These are phyloP conservation scores for Neoniphon sammara DNA, from an alignment of 2,797 vertebrate genomes.

Conservation along the genomic window DNA sequence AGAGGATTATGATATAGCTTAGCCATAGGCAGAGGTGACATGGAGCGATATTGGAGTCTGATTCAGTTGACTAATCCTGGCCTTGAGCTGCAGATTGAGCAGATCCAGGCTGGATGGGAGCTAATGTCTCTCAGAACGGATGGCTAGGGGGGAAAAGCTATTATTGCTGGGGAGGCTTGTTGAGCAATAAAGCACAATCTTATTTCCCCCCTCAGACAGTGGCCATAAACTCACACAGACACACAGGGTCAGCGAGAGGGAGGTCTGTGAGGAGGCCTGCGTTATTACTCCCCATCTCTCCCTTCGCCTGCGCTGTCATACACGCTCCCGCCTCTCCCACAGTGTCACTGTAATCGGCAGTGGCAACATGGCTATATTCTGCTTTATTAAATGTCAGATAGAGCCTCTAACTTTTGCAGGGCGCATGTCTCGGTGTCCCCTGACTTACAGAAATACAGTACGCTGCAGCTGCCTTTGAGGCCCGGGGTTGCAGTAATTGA, in stretches of 20 bases:
- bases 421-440: conserved; percentile 25
- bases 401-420: conserved; percentile 38
- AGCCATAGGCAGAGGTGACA: conserved; percentile 63
- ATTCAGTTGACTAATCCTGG: conserved; percentile 72
- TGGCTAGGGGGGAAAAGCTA: conserved; percentile 49
- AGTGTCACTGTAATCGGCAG: conserved; percentile 63
- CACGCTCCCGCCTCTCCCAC: conserved; percentile 48
- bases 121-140: conserved; percentile 70
- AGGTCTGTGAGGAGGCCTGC: conserved; percentile 52
- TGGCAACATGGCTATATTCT: conserved; percentile 59
- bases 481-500: conserved; percentile 27
- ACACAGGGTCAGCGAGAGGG: conserved; percentile 64
- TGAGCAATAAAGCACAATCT: conserved; percentile 82
- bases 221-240: conserved; percentile 73
- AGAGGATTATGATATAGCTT: conserved; percentile 52
- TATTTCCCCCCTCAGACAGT: conserved; percentile 74
- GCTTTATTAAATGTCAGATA: conserved; percentile 73
- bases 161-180: conserved; percentile 77
- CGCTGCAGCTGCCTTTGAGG: conserved; percentile 32
- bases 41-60: conserved; percentile 59
- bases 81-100: conserved; percentile 74
- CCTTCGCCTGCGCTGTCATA: conserved; percentile 29
- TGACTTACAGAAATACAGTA: conserved; percentile 25
- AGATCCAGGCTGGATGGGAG: conserved; percentile 64
- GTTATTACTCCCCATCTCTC: conserved; percentile 69